Evolutionary conservation across 2,113 vertebrate species (phyloP), one percentile per base, ranked within the genome.

Genomic region (Motacilla tschutschensis): DNA sequence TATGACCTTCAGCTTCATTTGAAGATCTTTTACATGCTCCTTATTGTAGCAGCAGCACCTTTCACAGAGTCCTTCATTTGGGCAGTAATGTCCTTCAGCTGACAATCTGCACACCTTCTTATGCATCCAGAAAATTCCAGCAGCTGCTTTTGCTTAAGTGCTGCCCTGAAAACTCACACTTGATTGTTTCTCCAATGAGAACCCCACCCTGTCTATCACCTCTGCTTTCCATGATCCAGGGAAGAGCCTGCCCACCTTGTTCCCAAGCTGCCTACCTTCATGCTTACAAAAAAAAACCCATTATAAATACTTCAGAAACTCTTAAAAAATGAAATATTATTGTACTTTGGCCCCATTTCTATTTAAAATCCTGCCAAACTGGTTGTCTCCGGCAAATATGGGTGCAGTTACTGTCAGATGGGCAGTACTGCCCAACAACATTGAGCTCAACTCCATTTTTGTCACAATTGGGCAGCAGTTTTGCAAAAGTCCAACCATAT

Each of bases 61-160:
- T 88, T 73, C 43, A 62, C 31, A 12, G 60, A 29, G 43, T 58
- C 43, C 29, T 11, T 79, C 14, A 2, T 6, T 47, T 29, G 22
- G 54, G 44, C 44, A n/a, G 29, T 31, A 38, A 50, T 16, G 17
- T 57, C 46, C 66, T 81, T 81, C 43, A 36, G 10, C 58, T 59
- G 14, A 21, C 28, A 17, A 33, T 28, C 44, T 63, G 58, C 51
- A 70, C 3, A 2, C 19, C 22, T 79, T 50, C 21, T 79, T n/a
- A 57, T 0, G 0, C 55, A 50, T 17, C 36, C 41, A 60, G 48
- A 66, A 83, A 74, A 46, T 22, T 17, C 13, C 35, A 41, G 29
- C 3, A 53, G 31, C 25, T 72, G 14, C 1, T 60, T 73, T 53
- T 31, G 13, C 35, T 0, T 0, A 17, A 21, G 67, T 0, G 0